Evolutionary conservation across 92 coral and sea anemone genomes (phyloP), one percentile per base, ranked within the genome.

Genomic region (Parazoanthus darwini): DNA sequence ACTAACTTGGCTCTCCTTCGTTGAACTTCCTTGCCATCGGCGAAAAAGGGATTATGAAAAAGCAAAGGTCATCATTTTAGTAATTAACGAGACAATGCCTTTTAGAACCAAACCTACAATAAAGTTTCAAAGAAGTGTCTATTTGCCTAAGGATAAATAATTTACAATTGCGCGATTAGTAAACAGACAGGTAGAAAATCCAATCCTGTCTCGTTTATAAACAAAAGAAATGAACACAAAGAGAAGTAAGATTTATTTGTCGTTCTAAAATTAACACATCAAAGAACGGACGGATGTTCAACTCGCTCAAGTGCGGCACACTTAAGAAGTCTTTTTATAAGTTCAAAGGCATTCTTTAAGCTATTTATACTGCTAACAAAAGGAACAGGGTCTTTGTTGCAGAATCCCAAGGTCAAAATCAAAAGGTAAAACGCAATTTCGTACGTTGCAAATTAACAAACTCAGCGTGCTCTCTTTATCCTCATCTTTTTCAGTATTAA

Each of bases 191-290:
- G 25, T 51, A 74, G 68, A 48, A 84, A 84, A 84, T 84, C 79
- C 87, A 84, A 84, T 71, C 67, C 68, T 6, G 38, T 84, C 78
- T 72, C 79, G 70, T 74, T 48, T 84, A 42, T 48, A 25, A 84
- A 84, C 87, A 84, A 84, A 66, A 84, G 87, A 84, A 84, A 70
- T 33, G 39, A 84, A 71, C 63, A 84, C 37, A 70, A 84, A 44
- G 38, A 42, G 54, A 70, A 71, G 79, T 48, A 48, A 71, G 39
- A 71, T 70, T 71, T 68, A 71, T 72, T 72, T 71, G 46, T 54
- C 65, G 23, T 67, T 44, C 78, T 44, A 84, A 46, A 84, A 84
- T 84, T 84, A 70, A 71, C 87, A 84, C 87, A 70, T 71, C 79
- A 84, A 84, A 84, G 87, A 68, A 33, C 59, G 35, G 9, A 75